A percentile compares a stretch with the other conserved stretches of the same genome.
Evolutionary conservation across 2,888 invertebrate genomes (phyloP).

Genomic region (Troides oblongomaculatus): DNA sequence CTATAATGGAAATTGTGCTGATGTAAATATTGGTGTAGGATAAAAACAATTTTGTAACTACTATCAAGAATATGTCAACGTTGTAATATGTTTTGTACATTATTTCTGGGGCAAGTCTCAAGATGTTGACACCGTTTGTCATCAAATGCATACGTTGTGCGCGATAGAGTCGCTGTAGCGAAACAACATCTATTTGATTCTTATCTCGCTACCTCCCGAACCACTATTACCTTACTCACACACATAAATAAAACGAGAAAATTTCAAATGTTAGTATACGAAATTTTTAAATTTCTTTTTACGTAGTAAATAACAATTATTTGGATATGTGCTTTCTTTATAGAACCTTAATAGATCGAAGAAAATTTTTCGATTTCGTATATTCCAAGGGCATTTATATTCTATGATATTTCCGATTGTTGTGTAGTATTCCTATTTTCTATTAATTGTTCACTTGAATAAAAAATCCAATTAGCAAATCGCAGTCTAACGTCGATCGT

Average conservation of each 20-base stretch:
- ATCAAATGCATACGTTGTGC: constrained; percentile 69
- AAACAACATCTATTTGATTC: constrained; percentile 80
- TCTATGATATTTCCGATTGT: not conserved
- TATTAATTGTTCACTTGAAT: constrained; percentile 1
- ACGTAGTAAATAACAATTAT: constrained; percentile 7
- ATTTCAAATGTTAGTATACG: constrained; percentile 1
- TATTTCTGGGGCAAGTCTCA: constrained; percentile 62
- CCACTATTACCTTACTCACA: constrained; percentile 38
- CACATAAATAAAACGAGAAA: constrained; percentile 16
- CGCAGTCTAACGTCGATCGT: not conserved
- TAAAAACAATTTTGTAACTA: constrained; percentile 32
- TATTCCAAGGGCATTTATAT: not conserved
- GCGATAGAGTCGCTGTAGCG: constrained; percentile 69
- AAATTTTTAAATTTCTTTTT: constrained; percentile 18
- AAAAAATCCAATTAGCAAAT: not conserved
- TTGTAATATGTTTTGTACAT: constrained; percentile 34
- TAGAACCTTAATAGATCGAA: not conserved
- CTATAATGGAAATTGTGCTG: not conserved
- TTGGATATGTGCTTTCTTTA: not conserved
- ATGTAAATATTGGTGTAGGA: constrained; percentile 2
- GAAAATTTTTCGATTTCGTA: not conserved
- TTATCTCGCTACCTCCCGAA: constrained; percentile 60
- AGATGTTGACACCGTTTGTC: constrained; percentile 63
- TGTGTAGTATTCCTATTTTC: no score
- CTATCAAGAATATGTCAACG: constrained; percentile 18